Percentiles rank a stretch among this genome's conserved stretches.
These are phyloP conservation scores for Cephus runcator DNA, from an alignment of 2,888 invertebrate genomes.

Conservation along the genomic window DNA sequence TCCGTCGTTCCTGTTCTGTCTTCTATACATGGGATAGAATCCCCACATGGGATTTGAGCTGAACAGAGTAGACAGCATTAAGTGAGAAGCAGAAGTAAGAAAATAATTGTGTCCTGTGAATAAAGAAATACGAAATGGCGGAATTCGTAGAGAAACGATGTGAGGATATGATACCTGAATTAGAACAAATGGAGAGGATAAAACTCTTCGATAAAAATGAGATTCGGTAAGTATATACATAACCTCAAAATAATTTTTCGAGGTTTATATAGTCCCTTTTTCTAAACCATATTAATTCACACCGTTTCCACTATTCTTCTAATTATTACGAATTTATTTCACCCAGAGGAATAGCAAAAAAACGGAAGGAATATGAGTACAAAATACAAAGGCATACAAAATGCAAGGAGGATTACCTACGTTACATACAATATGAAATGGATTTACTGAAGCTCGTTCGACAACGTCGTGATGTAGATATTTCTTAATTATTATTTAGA, in stretches of 20 bases:
- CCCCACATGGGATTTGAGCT: too few relatives aligned
- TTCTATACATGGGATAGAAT: too few relatives aligned
- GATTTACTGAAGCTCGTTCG: conserved; percentile 75
- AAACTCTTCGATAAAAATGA: conserved; percentile 78
- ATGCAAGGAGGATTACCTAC: conserved; percentile 76
- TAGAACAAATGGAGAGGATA: conserved; percentile 81
- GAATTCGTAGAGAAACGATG: conserved; percentile 83
- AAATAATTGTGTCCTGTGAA: too few relatives aligned
- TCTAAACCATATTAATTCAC: neutral
- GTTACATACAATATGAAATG: conserved; percentile 78
- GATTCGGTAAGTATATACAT: conserved; percentile 69
- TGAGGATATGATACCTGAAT: conserved; percentile 82
- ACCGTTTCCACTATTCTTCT: neutral
- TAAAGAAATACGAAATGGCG: conserved; percentile 70
- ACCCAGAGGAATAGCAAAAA: conserved; percentile 74
- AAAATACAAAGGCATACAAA: conserved; percentile 76
- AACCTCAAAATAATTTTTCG: too few relatives aligned
- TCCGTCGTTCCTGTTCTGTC: too few relatives aligned
- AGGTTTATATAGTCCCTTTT: neutral
- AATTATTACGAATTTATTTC: conserved; percentile 14
- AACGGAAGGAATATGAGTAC: conserved; percentile 78
- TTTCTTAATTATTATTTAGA: conserved; percentile 20
- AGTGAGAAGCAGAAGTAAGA: too few relatives aligned
- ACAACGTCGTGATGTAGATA: conserved; percentile 69
- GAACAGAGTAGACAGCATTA: too few relatives aligned